phyloP scores from a whole-genome alignment of 2,888 invertebrate species.

The Apodemia duryi region DNA sequence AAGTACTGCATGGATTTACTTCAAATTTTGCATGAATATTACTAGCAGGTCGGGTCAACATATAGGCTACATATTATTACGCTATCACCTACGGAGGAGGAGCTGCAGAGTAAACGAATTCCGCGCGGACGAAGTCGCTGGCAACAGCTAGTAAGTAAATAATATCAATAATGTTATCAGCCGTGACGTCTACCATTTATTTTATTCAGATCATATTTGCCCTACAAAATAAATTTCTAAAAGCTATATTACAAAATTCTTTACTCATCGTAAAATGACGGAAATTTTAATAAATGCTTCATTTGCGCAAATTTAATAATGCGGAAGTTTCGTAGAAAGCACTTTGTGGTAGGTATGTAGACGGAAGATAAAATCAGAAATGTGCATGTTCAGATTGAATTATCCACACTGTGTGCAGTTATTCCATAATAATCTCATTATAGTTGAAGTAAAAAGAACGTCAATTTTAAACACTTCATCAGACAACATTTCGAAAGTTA shows the following conservation, averaged over 20 bases:
- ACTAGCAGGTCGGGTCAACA: too few relatives aligned
- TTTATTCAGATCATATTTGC: too few relatives aligned
- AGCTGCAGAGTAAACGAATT: too few relatives aligned
- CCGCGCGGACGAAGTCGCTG: too few relatives aligned
- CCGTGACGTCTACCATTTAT: too few relatives aligned
- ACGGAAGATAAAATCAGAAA: neutral
- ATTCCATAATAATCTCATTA: constrained; percentile 3
- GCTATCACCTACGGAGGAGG: too few relatives aligned
- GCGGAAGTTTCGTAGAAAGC: constrained; percentile 7
- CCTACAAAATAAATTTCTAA: too few relatives aligned
- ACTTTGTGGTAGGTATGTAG: neutral
- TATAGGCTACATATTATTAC: too few relatives aligned
- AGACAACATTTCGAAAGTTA: neutral
- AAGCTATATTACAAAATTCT: neutral
- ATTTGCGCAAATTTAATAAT: constrained; percentile 3
- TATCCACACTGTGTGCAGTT: neutral
- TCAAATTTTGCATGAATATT: too few relatives aligned
- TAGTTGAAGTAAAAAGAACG: neutral
- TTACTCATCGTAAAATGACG: neutral
- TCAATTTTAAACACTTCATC: constrained; percentile 7
- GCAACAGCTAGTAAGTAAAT: too few relatives aligned
- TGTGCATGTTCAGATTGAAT: constrained; percentile 5
- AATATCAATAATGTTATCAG: too few relatives aligned
- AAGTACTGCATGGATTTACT: too few relatives aligned
- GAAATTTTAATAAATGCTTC: constrained; percentile 1